Base-by-base conservation (phyloP, 2,113 vertebrate species). In the Pristiophorus japonicus region DNA sequence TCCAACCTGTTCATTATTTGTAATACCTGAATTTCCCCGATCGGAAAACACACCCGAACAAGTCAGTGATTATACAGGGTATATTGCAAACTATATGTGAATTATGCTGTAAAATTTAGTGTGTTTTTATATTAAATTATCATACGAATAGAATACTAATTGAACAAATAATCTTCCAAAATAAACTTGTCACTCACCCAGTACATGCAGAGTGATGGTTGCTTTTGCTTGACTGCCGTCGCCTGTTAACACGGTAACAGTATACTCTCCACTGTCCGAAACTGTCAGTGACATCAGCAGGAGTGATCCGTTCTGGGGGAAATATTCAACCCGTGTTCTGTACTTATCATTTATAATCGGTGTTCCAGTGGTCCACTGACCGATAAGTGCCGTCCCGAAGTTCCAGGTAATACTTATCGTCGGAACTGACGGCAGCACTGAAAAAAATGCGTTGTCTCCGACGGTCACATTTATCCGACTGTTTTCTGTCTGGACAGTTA, bases 311-410 rank as follows among this genome's bases (percentile, higher is more conserved):
- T 81, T 45, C 0, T 38, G 14, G 1, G 0, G 38, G 38, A 45
- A 42, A 0, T 45, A 20, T 38, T 45, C n/a, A 81, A 18, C n/a
- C 78, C 78, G 38, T 18, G 4, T 1, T 42, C 0, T 0, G 38
- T 81, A 81, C 0, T 45, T 18, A 22, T 22, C 22, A 20, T 1
- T 22, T 2, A n/a, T n/a, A n/a, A n/a, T n/a, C n/a, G n/a, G n/a
- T n/a, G n/a, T n/a, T n/a, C n/a, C n/a, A n/a, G n/a, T n/a, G n/a
- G n/a, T n/a, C n/a, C n/a, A n/a, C n/a, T n/a, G n/a, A n/a, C n/a
- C n/a, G n/a, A n/a, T n/a, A n/a, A n/a, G n/a, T n/a, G 4, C 1
- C 0, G 0, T 4, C 4, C 0, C 38, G 78, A 42, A 45, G 5
- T 42, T 38, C 78, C 78, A 81, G 38, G 6, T 45, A 4, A 38